A percentile compares a stretch with the other conserved stretches of the same genome.
These are phyloP conservation scores for Hartigia nigra DNA, from an alignment of 2,888 invertebrate species.

Conservation along the genomic window DNA sequence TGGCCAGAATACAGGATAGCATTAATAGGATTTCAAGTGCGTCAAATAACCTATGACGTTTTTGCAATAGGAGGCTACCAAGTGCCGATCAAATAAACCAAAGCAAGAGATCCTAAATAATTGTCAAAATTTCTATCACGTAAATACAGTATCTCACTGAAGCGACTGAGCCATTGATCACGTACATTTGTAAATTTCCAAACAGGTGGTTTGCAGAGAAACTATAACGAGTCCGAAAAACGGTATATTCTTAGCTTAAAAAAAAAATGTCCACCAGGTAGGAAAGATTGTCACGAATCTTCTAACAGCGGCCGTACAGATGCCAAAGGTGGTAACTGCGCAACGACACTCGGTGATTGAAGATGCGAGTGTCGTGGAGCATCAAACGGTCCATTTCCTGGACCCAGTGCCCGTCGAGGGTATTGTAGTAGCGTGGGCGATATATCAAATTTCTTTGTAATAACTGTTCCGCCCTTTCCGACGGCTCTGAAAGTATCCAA, in stretches of 20 bases:
- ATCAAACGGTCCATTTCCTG: background rate
- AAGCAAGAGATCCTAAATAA: constrained; percentile 17
- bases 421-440: constrained; percentile 26
- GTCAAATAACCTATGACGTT: constrained; percentile 34
- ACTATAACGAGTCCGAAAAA: background rate
- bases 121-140: background rate
- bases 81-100: constrained; percentile 37
- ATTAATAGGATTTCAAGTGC: constrained; percentile 41
- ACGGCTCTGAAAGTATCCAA: constrained; percentile 48
- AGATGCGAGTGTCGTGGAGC: background rate
- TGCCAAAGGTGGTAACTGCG: background rate
- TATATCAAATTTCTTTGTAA: constrained; percentile 62
- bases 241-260: too few species aligned
- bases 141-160: background rate
- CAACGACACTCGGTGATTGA: background rate
- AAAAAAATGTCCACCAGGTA: background rate
- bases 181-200: background rate
- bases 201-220: background rate
- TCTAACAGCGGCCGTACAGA: background rate
- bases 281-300: background rate
- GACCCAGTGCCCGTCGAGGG: background rate
- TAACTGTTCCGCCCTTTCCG: constrained; percentile 32
- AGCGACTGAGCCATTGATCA: background rate
- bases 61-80: constrained; percentile 27
- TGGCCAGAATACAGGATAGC: constrained; percentile 15